phyloP scores from a whole-genome alignment of 2,797 vertebrate genomes.

The Fistularia tabacaria region DNA sequence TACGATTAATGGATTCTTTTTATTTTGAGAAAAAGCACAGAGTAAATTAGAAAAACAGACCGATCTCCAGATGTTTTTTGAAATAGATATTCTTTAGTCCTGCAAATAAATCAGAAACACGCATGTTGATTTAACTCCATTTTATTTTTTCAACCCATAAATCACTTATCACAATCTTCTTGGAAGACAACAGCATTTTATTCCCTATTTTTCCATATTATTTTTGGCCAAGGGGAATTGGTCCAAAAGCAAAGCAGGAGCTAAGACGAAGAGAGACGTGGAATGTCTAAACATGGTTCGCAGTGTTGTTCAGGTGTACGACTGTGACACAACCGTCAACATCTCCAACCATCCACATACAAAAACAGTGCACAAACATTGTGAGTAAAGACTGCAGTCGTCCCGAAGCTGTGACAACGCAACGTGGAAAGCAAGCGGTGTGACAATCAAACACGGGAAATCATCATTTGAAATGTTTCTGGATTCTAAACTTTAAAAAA shows the following conservation, averaged over 20 bases:
- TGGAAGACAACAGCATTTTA: constrained; percentile 78
- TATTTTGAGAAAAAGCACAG: too few species aligned
- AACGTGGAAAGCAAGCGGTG: constrained; percentile 3
- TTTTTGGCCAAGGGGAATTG: constrained; percentile 67
- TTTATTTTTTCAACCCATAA: constrained; percentile 60
- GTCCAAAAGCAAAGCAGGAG: constrained; percentile 73
- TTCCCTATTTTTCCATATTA: constrained; percentile 55
- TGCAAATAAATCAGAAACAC: too few species aligned
- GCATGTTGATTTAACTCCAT: too few species aligned
- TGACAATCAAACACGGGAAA: background rate
- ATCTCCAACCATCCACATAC: constrained; percentile 47
- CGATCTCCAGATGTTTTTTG: too few species aligned
- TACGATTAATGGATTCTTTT: too few species aligned
- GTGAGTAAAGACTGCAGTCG: constrained; percentile 25
- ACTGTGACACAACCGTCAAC: background rate
- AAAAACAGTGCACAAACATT: constrained; percentile 60
- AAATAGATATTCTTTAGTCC: too few species aligned
- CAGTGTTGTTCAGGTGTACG: constrained; percentile 7
- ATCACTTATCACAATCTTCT: constrained; percentile 79
- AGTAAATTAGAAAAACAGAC: too few species aligned
- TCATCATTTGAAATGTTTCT: background rate
- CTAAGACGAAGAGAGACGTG: constrained; percentile 55
- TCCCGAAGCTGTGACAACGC: constrained; percentile 32
- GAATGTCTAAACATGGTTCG: constrained; percentile 66
- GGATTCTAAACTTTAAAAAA: too few species aligned